phyloP scores from a whole-genome alignment of 1,140 invertebrate species.

The Linepithema humile region DNA sequence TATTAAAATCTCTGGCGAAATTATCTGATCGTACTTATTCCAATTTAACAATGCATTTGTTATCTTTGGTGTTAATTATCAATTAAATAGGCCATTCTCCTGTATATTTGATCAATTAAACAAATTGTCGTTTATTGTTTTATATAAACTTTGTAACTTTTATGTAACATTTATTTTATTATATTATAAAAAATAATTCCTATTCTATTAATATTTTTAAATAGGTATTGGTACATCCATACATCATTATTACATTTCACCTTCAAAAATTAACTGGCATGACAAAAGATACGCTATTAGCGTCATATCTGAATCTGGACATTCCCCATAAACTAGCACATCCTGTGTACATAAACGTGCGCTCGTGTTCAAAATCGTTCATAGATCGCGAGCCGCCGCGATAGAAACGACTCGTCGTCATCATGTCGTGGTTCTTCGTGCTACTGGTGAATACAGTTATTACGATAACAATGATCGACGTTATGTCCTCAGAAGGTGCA shows the following conservation, averaged over 20 bases:
- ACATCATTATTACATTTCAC: conserved; percentile 14
- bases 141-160: not conserved
- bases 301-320: conserved; percentile 44
- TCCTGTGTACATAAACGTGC: conserved; percentile 70
- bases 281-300: conserved; percentile 52
- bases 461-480: not conserved
- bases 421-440: conserved; percentile 39
- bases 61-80: not conserved
- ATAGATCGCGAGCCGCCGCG: conserved; percentile 46
- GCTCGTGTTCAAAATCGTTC: conserved; percentile 62
- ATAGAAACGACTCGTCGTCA: conserved; percentile 38
- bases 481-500: not conserved
- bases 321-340: conserved; percentile 48
- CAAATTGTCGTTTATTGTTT: not conserved
- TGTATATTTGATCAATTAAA: conserved; percentile 9
- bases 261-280: conserved; percentile 26
- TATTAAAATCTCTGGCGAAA: not conserved
- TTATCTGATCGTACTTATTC: not conserved
- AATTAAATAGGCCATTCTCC: conserved; percentile 43
- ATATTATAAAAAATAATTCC: not conserved
- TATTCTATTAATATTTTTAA: not conserved
- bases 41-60: not conserved
- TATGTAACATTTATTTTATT: not conserved
- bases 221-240: not conserved
- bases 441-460: not conserved